Base-by-base conservation (phyloP, 2,113 vertebrate genomes). In the Rhipidura dahli region DNA sequence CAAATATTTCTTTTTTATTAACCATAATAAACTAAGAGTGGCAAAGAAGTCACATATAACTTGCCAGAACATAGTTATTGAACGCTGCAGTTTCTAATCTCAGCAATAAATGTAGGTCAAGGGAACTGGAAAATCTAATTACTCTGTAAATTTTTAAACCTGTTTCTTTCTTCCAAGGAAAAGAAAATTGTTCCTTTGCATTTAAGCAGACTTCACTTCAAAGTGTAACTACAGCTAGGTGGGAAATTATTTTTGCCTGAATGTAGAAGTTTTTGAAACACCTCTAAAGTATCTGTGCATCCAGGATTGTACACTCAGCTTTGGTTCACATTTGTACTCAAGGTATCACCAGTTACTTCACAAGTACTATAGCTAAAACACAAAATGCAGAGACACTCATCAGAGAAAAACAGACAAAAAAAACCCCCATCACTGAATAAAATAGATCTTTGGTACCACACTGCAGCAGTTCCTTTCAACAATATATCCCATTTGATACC, bases 71-170 rank as follows among this genome's bases (percentile, higher is more conserved):
- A 51, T 2, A 93, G 71, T 78, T 95, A 96, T 83, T 96, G 90
- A 94, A 94, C 75, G 76, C 23, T 66, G 64, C 65, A 76, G 56
- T 91, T 94, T 92, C 94, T 94, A 96, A 91, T 84, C 63, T 93
- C 37, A 8, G 66, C 73, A 93, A 86, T 68, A 93, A 97, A 95
- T 56, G 73, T 95, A 94, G 94, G 96, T 75, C 76, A 91, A 96
- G 82, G 73, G 83, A 95, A 96, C 51, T 83, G 85, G 70, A 94
- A 96, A 97, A 95, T 78, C 86, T 75, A 80, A 92, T 81, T 89
- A 87, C 83, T 88, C 88, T 91, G 65, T 90, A 94, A 96, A 95
- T 92, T 91, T 96, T 95, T 97, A 97, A 97, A 93, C 86, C 60
- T 84, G 75, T 70, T 89, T 94, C 56, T 96, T 91, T 95, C 91